A percentile compares a stretch with the other conserved stretches of the same genome.
These are phyloP conservation scores for Scaptomyza montana DNA, from an alignment of 1,140 invertebrate genomes.

Conservation along the genomic window DNA sequence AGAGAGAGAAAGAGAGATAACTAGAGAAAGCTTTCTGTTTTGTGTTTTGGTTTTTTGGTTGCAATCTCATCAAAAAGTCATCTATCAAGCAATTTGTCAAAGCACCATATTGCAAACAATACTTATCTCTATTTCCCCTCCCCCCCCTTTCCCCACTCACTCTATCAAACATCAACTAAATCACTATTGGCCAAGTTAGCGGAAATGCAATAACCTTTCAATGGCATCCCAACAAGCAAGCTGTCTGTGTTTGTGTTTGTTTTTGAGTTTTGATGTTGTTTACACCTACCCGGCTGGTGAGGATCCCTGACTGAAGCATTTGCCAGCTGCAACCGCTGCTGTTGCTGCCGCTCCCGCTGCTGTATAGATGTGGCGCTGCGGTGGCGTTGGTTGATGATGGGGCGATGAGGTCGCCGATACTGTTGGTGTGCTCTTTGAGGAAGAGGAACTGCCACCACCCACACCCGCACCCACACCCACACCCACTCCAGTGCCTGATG, in stretches of 20 bases:
- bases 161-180: no score
- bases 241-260: background rate
- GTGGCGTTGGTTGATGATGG: slow-evolving; percentile 73
- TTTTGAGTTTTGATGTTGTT: background rate
- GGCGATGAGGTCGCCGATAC: slow-evolving; percentile 74
- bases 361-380: slow-evolving; percentile 68
- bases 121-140: background rate
- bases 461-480: background rate
- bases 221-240: slow-evolving; percentile 13
- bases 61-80: slow-evolving; percentile 65
- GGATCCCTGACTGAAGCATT: slow-evolving; percentile 76
- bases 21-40: slow-evolving; percentile 5
- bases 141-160: no score
- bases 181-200: slow-evolving; percentile 29
- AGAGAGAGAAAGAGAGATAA: slow-evolving; percentile 1
- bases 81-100: slow-evolving; percentile 54
- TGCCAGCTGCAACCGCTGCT: slow-evolving; percentile 34
- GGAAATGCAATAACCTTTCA: slow-evolving; percentile 43
- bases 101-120: slow-evolving; percentile 42
- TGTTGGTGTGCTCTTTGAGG: slow-evolving; percentile 64
- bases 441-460: slow-evolving; percentile 59
- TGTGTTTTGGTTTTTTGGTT: slow-evolving; percentile 9
- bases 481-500: slow-evolving; percentile 12
- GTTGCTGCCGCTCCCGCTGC: slow-evolving; percentile 23
- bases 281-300: slow-evolving; percentile 76